These are phyloP conservation scores for Cinclus mexicanus DNA, from an alignment of 2,113 vertebrate genomes.

Conservation along the genomic window DNA sequence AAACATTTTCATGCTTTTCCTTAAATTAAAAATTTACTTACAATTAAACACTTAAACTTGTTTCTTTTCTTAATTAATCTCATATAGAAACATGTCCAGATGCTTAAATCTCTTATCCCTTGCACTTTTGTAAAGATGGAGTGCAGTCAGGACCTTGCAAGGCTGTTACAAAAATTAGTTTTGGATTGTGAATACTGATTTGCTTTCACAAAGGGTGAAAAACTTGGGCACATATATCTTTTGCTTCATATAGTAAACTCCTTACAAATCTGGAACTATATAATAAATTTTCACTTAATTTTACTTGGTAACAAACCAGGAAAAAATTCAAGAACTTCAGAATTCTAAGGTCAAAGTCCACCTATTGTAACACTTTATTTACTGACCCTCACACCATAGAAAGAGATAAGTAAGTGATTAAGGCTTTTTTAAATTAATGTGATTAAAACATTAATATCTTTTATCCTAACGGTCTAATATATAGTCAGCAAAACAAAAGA, in stretches of 20 bases:
- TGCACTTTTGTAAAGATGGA: background rate
- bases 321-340: slow-evolving; percentile 60
- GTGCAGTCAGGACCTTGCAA: background rate
- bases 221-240: background rate
- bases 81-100: background rate
- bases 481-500: slow-evolving; percentile 58
- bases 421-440: slow-evolving; percentile 61
- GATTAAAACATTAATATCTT: slow-evolving; percentile 68
- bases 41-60: background rate
- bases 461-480: slow-evolving; percentile 58
- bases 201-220: background rate
- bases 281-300: slow-evolving; percentile 26
- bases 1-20: background rate
- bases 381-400: slow-evolving; percentile 52
- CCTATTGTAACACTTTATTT: slow-evolving; percentile 69
- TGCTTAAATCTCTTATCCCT: background rate
- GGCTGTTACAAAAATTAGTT: background rate
- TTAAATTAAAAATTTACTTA: background rate
- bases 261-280: background rate
- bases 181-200: background rate
- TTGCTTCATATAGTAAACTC: background rate
- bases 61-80: background rate
- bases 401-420: slow-evolving; percentile 69
- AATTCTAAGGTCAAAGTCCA: slow-evolving; percentile 60
- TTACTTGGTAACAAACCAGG: slow-evolving; percentile 49